Evolutionary conservation across 2,888 invertebrate genomes (phyloP), one percentile per base, ranked within the genome.

Genomic region (Ormyrus thymus): DNA sequence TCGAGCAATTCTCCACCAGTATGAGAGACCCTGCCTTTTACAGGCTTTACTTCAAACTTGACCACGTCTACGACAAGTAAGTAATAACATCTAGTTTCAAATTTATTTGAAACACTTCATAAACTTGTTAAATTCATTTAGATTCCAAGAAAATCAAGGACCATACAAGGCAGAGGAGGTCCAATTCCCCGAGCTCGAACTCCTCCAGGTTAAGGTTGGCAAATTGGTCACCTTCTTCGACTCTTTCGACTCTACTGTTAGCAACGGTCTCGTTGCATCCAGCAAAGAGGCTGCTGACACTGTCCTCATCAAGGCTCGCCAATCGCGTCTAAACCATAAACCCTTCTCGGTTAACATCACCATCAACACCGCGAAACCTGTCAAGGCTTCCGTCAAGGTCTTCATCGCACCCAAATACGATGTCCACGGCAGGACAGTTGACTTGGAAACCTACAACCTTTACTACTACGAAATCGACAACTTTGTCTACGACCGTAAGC

Each of bases 11-110:
- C 86, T 92, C 93, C 85, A 94, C 94, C 5, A 92, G 93, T 83
- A 90, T 94, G 82, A 93, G 95, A 82, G 95, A 95, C 87, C 95
- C 95, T 46, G 91, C 94, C 64, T 95, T 94, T 92, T 95, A 94
- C 88, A 92, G 92, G 83, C 90, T 95, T 80, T 93, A 93, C 86
- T 93, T 94, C 88, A 92, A 93, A 78, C 91, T 94, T 80, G 86
- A 92, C 68, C 88, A 92, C 76, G 90, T 92, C 61, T 92, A 86
- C 46, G 29, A 83, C 64, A 85, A 82, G 88, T 88, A 74, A 62
- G 75, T 76, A 66, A 15, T 29, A 29, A 4, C 29, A 10, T 46
- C 46, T n/a, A n/a, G 6, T 29, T 2, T 58, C 1, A 15, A 13
- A 58, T 29, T 58, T 15, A 11, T 58, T 15, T 58, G 29, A 7